Percentiles rank a stretch among this genome's conserved stretches.
phyloP scores from a whole-genome alignment of 2,113 vertebrate genomes.

The Patagioenas fasciata region DNA sequence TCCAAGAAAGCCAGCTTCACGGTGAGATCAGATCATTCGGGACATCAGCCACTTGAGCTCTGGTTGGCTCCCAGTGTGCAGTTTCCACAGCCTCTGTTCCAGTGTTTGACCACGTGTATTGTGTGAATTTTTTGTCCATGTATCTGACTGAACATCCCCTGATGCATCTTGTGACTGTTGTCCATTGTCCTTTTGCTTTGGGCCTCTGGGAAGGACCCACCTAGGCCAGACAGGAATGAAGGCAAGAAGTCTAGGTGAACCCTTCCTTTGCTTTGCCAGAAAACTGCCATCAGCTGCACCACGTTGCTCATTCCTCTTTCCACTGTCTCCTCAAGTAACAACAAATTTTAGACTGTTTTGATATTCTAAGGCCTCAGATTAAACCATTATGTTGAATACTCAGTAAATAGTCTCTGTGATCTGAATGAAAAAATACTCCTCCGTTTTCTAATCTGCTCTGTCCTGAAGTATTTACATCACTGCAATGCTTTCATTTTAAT shows the following conservation, averaged over 20 bases:
- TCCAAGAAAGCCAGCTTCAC: background rate
- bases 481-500: background rate
- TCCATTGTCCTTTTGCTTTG: background rate
- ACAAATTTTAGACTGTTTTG: background rate
- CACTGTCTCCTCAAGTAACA: background rate
- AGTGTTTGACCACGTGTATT: background rate
- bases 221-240: background rate
- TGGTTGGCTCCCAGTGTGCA: background rate
- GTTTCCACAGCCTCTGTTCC: background rate
- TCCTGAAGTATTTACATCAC: background rate
- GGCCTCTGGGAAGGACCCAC: background rate
- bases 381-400: background rate
- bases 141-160: background rate
- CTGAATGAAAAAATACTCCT: background rate
- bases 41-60: background rate
- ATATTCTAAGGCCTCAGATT: background rate
- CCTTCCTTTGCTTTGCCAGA: background rate
- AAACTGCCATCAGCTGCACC: background rate
- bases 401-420: background rate
- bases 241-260: background rate
- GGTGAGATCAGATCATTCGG: background rate
- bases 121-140: background rate
- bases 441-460: background rate
- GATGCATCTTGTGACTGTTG: background rate
- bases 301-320: background rate